These are phyloP conservation scores for Calycopis cecrops DNA, from an alignment of 1,140 invertebrate species.

Conservation along the genomic window DNA sequence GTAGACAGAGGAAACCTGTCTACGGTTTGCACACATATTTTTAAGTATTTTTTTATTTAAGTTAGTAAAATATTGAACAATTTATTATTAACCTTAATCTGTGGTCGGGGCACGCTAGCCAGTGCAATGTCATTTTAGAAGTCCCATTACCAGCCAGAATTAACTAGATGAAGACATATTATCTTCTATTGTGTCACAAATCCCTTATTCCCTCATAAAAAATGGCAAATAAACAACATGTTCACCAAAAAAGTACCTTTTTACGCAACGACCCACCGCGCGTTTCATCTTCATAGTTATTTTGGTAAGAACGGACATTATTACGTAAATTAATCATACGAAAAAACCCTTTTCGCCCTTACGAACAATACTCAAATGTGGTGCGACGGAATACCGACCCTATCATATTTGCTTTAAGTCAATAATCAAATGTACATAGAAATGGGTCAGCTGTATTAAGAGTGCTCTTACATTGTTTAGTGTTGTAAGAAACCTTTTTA, in stretches of 20 bases:
- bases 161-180: too few relatives aligned
- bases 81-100: too few relatives aligned
- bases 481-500: constrained; percentile 17
- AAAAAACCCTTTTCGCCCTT: constrained; percentile 29
- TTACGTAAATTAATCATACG: constrained; percentile 37
- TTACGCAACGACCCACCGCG: background rate
- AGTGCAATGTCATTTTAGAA: too few relatives aligned
- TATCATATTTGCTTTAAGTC: constrained; percentile 18
- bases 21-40: too few relatives aligned
- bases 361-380: constrained; percentile 14
- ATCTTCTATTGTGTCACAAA: too few relatives aligned
- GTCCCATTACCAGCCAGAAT: too few relatives aligned
- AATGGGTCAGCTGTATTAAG: constrained; percentile 29
- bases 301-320: constrained; percentile 28
- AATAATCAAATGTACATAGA: constrained; percentile 19
- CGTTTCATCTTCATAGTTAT: constrained; percentile 24
- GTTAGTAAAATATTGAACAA: too few relatives aligned
- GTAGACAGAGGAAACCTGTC: too few relatives aligned
- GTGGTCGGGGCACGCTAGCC: too few relatives aligned
- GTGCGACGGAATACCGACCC: constrained; percentile 14
- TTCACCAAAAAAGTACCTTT: background rate
- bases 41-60: too few relatives aligned
- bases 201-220: too few relatives aligned
- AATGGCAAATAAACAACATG: too few relatives aligned
- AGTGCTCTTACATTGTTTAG: constrained; percentile 17